Base-by-base conservation (phyloP, 1,140 invertebrate species). In the Ceratina calcarata region DNA sequence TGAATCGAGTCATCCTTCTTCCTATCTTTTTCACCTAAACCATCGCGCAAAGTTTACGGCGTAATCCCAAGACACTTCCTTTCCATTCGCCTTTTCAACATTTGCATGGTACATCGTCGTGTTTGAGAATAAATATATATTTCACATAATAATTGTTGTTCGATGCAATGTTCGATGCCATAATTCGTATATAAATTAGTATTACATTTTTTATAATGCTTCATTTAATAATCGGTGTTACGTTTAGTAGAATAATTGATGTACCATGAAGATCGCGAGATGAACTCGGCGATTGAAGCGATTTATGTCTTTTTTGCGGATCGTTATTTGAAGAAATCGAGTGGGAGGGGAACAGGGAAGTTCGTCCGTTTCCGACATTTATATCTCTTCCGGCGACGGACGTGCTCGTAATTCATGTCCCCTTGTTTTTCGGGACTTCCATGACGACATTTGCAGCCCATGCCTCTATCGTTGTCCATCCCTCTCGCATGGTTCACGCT, bases 371-470 rank as follows among this genome's bases (percentile, higher is more conserved):
- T 62, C 73, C 78, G 65, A 69, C 78, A 27, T 64, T 81, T 70
- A 69, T 78, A 69, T 81, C 73, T 77, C 66, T 22, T 65, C 65
- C 73, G 65, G 65, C 51, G 78, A 70, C 66, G 20, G 58, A 65
- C 64, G 65, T 15, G 49, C 64, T 57, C 66, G 66, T 81, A 70
- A 77, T 20, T 81, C 73, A 77, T 32, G 32, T 49, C 64, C 74
- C 45, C 68, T 67, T 69, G 80, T 78, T 81, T 78, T 78, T 72
- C 68, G 60, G 24, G 24, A 72, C 61, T 78, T 78, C 60, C 60
- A 60, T 18, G 20, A 18, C 22, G 68, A 24, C 67, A 71, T 81
- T 78, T 55, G 45, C 72, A 68, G 64, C 58, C 51, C 57, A 67
- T 45, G 20, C 20, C 58, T 53, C 22, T 18, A 15, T 15, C 7